These are phyloP conservation scores for Hippopotamyrus pictus DNA, from an alignment of 2,797 vertebrate species.

Conservation along the genomic window DNA sequence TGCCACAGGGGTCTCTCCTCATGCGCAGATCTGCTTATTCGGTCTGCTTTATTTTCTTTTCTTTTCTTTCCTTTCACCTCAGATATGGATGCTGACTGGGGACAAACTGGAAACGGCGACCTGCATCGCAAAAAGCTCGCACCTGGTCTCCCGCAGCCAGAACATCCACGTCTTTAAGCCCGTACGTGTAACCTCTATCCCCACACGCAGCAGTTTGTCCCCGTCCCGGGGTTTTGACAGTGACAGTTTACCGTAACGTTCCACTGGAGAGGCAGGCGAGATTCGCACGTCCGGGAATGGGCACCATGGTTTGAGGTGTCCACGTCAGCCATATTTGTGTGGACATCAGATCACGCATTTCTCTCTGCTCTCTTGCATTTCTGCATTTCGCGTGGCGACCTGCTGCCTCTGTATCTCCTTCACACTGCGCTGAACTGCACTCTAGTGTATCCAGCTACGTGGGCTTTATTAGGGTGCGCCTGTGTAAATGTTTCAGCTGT, in stretches of 20 bases:
- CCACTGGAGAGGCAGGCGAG: not conserved
- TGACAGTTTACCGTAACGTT: not conserved
- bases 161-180: constrained; percentile 89
- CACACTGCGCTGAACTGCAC: not conserved
- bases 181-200: constrained; percentile 47
- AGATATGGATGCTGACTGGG: constrained; percentile 98
- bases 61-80: constrained; percentile 5
- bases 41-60: not conserved
- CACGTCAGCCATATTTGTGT: not conserved
- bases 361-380: not conserved
- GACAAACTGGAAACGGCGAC: constrained; percentile 96
- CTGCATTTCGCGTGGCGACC: not conserved
- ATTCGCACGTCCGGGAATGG: not conserved
- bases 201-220: not conserved
- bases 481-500: not conserved
- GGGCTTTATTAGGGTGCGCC: not conserved
- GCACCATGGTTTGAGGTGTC: not conserved
- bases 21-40: not conserved
- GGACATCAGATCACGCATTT: not conserved
- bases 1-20: not conserved
- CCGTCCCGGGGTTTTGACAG: not conserved
- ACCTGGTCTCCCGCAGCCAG: constrained; percentile 85
- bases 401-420: not conserved
- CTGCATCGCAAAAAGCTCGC: constrained; percentile 95
- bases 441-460: not conserved